Evolutionary conservation across 2,888 invertebrate species (phyloP), one percentile per base, ranked within the genome.

Genomic region (Xestia ashworthii): DNA sequence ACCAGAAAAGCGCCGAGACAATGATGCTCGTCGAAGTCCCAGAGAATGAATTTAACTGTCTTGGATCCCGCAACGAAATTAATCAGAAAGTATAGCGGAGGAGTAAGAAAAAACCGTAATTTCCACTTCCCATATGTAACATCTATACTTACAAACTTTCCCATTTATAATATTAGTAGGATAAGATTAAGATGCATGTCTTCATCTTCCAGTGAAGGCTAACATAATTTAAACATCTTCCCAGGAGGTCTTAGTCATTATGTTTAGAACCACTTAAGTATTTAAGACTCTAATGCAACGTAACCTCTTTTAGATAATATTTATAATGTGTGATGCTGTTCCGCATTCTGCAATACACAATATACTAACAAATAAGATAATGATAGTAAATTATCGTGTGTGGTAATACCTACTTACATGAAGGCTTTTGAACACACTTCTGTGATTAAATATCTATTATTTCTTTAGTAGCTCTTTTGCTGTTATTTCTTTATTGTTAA

Each of bases 341-440:
- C 76, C 84, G 82, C 64, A 60, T 76, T 76, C 46, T n/a, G 76
- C 55, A 85, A 85, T 67, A 14, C 50, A n/a, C 68, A 71, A 32
- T 71, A 48, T 12, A 6, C 5, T 41, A 64, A 65, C n/a, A 71
- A 79, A 81, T 71, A 73, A 64, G 65, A 74, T 74, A 79, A 84
- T 79, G 53, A 67, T n/a, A 70, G 60, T 14, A 68, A 72, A 82
- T 76, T 72, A 74, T 84, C 46, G 48, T 44, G 65, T 80, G 76
- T 70, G n/a, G 76, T 50, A 84, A 85, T 70, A 80, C 44, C 64
- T 64, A 44, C 41, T n/a, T n/a, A 41, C 41, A 74, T 69, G 38
- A 69, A 77, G 69, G 58, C 74, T 66, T 74, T 72, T 58, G 41
- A 66, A 67, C 65, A 64, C 65, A 76, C 46, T 82, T 65, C 50